A percentile compares a stretch with the other conserved stretches of the same genome.
Conservation (phyloP, 2,113 vertebrate genomes). For the Odocoileus hemionus region DNA sequence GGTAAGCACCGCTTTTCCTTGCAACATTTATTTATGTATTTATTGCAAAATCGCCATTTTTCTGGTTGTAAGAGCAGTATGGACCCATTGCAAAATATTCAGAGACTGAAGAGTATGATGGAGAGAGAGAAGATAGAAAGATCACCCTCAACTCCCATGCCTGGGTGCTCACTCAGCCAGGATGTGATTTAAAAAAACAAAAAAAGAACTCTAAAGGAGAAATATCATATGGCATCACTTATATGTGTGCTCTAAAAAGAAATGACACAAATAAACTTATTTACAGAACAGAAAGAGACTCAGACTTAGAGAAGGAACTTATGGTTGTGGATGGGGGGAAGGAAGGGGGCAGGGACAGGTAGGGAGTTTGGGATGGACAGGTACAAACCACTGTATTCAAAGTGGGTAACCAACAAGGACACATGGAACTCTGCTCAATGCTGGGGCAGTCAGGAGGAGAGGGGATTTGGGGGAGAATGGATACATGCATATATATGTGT, state of each 20-base stretch:
- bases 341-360: background rate
- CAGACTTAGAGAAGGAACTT: background rate
- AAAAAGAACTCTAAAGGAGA: background rate
- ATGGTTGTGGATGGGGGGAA: background rate
- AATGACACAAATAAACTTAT: background rate
- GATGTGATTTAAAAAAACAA: background rate
- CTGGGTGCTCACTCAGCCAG: fast-evolving
- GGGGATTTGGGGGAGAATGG: background rate
- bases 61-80: background rate
- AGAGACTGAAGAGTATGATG: background rate
- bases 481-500: fast-evolving
- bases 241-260: background rate
- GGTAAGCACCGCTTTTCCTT: background rate
- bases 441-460: background rate
- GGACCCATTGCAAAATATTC: background rate
- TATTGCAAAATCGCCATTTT: background rate
- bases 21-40: background rate
- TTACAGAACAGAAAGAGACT: background rate
- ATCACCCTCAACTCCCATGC: fast-evolving
- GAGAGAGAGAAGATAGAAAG: background rate
- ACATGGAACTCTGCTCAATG: background rate
- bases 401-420: background rate
- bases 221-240: background rate
- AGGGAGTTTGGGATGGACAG: background rate
- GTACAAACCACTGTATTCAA: background rate